phyloP scores from a whole-genome alignment of 2,797 vertebrate genomes.

The Pseudochromis fuscus region DNA sequence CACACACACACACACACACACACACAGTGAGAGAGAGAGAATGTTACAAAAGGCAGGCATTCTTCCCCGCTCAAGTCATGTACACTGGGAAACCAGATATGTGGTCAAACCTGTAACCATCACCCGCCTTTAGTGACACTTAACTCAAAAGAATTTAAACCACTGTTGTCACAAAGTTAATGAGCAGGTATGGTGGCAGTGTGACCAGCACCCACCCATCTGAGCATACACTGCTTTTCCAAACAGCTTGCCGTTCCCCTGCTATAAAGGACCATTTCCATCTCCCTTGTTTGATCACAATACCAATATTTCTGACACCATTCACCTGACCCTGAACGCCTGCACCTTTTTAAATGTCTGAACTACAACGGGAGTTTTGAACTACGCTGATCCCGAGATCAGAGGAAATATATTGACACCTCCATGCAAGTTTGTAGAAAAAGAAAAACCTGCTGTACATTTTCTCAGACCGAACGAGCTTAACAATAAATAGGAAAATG shows the following conservation, averaged over 20 bases:
- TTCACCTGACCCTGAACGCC: not conserved
- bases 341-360: not conserved
- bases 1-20: not conserved
- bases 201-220: not conserved
- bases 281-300: not conserved
- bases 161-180: conserved; percentile 8
- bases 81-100: conserved; percentile 7
- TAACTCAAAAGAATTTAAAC: conserved; percentile 21
- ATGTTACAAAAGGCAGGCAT: not conserved
- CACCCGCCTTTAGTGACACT: not conserved
- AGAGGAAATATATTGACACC: not conserved
- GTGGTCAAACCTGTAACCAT: conserved; percentile 42
- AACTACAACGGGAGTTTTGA: not conserved
- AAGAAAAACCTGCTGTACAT: too few species aligned
- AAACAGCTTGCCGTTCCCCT: not conserved
- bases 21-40: not conserved
- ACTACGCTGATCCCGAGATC: not conserved
- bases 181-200: not conserved
- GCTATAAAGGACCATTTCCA: not conserved
- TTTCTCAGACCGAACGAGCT: too few species aligned
- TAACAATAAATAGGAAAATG: too few species aligned
- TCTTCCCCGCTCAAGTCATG: not conserved
- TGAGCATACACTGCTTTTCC: not conserved
- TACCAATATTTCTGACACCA: not conserved
- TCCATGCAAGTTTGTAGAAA: not conserved